Evolutionary conservation across 2,797 vertebrate species (phyloP).

Genomic region (Platalea minor): DNA sequence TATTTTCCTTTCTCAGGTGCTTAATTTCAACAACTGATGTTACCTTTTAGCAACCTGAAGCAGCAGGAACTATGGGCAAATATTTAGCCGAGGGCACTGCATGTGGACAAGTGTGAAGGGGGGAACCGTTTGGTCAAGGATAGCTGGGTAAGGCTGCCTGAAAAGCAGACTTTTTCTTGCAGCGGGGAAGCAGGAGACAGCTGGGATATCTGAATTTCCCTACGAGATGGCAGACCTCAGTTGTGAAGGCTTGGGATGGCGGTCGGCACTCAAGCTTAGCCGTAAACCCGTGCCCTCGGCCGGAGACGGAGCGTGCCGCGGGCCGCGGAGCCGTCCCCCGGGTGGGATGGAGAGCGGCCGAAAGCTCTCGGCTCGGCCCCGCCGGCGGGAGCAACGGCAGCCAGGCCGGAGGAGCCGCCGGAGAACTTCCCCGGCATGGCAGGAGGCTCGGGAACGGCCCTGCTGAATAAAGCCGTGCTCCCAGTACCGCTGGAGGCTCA

Average conservation of each 20-base stretch:
- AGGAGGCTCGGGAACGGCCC: neutral
- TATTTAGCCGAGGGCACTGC: neutral
- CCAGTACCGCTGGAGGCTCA: neutral
- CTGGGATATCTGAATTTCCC: neutral
- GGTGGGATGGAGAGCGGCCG: neutral
- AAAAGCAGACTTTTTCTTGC: no score
- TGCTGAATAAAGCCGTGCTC: neutral
- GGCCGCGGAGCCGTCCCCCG: neutral
- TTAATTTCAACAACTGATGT: neutral
- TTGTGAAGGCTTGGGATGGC: accelerated
- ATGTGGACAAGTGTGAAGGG: accelerated
- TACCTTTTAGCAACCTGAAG: neutral
- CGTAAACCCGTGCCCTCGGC: accelerated
- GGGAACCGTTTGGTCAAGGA: neutral
- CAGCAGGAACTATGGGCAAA: neutral
- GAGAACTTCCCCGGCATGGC: neutral
- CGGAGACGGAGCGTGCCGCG: neutral
- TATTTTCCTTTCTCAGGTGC: neutral
- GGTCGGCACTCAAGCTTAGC: neutral
- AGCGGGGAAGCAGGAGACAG: neutral
- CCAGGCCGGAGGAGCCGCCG: neutral
- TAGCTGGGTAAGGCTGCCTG: neutral
- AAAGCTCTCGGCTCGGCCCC: neutral
- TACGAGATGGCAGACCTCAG: accelerated
- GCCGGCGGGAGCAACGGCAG: neutral